Conservation (phyloP, 2,888 invertebrate genomes). For the Hedychridium roseum region DNA sequence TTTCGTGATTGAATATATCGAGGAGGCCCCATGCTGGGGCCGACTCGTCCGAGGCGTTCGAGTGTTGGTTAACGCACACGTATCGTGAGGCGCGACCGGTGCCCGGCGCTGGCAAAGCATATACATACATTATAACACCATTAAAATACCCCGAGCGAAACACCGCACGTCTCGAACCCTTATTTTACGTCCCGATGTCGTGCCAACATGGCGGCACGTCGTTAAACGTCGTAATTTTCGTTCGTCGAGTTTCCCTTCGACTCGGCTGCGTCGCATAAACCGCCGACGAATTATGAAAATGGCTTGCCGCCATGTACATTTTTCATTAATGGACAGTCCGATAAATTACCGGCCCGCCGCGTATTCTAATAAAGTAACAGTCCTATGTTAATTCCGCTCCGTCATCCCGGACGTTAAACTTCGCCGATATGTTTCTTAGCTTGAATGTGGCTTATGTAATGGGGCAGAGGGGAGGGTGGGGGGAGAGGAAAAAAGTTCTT, state of each 20-base stretch:
- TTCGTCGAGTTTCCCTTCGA: conserved; percentile 15
- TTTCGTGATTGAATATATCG: conserved; percentile 63
- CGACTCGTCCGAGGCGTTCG: conserved; percentile 53
- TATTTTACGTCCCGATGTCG: conserved; percentile 48
- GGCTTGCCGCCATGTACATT: no score
- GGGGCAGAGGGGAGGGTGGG: no score
- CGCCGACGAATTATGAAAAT: no score
- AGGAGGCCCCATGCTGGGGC: conserved; percentile 57
- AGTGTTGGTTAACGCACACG: conserved; percentile 28
- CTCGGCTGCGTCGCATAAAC: not conserved
- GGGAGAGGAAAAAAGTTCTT: no score
- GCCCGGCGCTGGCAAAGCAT: conserved; percentile 55
- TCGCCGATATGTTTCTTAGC: no score
- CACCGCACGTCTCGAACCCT: conserved; percentile 46
- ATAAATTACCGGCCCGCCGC: no score
- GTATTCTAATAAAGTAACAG: no score
- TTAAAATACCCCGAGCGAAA: conserved; percentile 56
- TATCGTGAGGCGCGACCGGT: conserved; percentile 30
- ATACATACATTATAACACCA: conserved; percentile 62
- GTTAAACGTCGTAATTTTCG: conserved; percentile 44
- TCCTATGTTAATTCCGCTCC: no score
- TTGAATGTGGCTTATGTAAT: no score
- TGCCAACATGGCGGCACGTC: conserved; percentile 39
- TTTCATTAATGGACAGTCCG: no score
- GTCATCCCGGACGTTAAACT: no score